Percentiles rank a stretch among this genome's conserved stretches.
Conservation (phyloP, 2,888 invertebrate species). For the Phorcus lineatus region DNA sequence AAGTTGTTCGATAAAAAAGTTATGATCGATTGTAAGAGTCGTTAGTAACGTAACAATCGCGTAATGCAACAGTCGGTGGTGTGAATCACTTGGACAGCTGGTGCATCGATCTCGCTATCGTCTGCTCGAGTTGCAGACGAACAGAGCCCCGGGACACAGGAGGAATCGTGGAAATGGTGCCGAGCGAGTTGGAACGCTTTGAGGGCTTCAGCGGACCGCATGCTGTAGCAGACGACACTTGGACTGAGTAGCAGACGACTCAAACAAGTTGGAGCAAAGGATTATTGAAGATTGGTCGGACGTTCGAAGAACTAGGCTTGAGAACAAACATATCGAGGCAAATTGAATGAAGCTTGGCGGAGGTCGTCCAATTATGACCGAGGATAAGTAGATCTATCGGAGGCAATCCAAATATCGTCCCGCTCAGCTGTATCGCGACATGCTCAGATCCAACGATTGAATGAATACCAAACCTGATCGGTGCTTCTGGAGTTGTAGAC, state of each 20-base stretch:
- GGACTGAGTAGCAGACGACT: slow-evolving; percentile 12
- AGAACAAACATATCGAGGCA: slow-evolving; percentile 23
- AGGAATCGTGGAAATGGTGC: background rate
- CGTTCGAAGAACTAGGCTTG: slow-evolving; percentile 15
- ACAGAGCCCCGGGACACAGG: background rate
- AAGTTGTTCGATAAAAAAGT: background rate
- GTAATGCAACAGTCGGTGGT: background rate
- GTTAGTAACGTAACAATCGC: background rate
- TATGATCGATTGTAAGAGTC: slow-evolving; percentile 15
- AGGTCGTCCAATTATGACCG: slow-evolving; percentile 18
- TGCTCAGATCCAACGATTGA: background rate
- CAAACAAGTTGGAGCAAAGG: slow-evolving; percentile 10
- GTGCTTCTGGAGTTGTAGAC: background rate
- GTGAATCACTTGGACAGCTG: slow-evolving; percentile 5
- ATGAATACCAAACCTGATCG: background rate
- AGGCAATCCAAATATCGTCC: slow-evolving; percentile 12
- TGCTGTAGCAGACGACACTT: slow-evolving; percentile 15
- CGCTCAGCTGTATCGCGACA: background rate
- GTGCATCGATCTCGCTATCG: background rate
- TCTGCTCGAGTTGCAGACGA: slow-evolving; percentile 3
- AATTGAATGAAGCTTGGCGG: slow-evolving; percentile 13
- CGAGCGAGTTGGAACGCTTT: background rate
- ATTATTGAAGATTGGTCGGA: slow-evolving; percentile 15
- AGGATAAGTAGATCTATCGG: slow-evolving; percentile 18
- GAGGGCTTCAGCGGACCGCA: background rate